Conservation (phyloP, 2,113 vertebrate species). For the Micromys minutus region DNA sequence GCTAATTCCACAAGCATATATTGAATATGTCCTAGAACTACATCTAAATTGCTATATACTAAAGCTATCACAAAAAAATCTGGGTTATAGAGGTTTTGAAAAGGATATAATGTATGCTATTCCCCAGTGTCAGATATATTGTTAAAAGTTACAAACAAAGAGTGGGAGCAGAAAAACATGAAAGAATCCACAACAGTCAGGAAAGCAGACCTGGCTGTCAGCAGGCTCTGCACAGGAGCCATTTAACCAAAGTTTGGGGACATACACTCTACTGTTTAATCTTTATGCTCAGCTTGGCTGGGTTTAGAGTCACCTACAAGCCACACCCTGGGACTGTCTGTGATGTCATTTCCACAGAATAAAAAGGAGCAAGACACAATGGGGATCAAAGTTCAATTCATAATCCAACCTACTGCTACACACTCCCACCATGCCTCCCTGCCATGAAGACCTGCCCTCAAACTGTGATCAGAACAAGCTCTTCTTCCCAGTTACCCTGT, state of each 20-base stretch:
- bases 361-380: not conserved
- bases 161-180: not conserved
- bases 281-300: not conserved
- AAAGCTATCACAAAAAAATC: not conserved
- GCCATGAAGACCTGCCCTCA: not conserved
- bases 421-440: not conserved
- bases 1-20: not conserved
- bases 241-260: not conserved
- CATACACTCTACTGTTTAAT: not conserved
- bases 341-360: not conserved
- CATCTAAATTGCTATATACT: slow-evolving; percentile 1
- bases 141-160: not conserved
- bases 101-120: not conserved
- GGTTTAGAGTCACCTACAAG: not conserved
- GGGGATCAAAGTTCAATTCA: not conserved
- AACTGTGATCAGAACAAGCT: not conserved
- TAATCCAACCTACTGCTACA: not conserved
- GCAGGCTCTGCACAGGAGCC: not conserved
- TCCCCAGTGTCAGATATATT: not conserved
- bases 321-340: not conserved
- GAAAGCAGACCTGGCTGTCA: not conserved
- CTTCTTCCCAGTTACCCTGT: not conserved
- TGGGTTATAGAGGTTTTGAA: not conserved
- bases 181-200: not conserved
- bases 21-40: not conserved